Base-by-base conservation (phyloP, 1,140 invertebrate species). In the Oscheius sp. region DNA sequence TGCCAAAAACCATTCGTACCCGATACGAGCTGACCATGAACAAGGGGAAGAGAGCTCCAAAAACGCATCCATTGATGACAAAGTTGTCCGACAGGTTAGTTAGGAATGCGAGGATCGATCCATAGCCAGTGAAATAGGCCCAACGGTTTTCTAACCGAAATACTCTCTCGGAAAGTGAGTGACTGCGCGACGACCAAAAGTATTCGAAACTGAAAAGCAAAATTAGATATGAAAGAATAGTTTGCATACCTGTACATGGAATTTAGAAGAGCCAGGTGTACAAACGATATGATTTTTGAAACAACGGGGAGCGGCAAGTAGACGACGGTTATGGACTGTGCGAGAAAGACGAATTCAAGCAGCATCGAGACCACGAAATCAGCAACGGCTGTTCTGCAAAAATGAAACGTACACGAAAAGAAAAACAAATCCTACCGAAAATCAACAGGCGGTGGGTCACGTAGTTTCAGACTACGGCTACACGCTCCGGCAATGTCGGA, bases 111-210 rank as follows among this genome's bases (percentile, higher is more conserved):
- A 81, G 70, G 13, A 71, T 58, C 13, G 79, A 69, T 29, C 80
- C 80, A 46, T 83, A 82, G 7, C 80, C 80, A 13, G 83, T 63
- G 34, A 82, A 82, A 38, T 78, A 82, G 18, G 81, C 68, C 80
- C 81, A 81, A 18, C 38, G 46, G 18, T 61, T 31, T 52, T 80
- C 77, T 13, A 80, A 59, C 13, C 58, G 45, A 3, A 34, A 26
- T 18, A 77, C 20, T 35, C 79, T 35, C 13, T 49, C 35, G 36
- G 61, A 67, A 35, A 83, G 61, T 1, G 61, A 62, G 15, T 77
- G 23, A 49, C 80, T 76, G 45, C 66, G 61, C 29, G 68, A 26
- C 71, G 82, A 79, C 80, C 80, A 82, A 32, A 74, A 72, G 65
- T 82, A 82, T 18, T 82, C 80, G 63, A 82, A 82, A 59, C 77